Evolutionary conservation across 92 coral and sea anemone genomes (phyloP), one percentile per base, ranked within the genome.

Genomic region (Nematostella vectensis): DNA sequence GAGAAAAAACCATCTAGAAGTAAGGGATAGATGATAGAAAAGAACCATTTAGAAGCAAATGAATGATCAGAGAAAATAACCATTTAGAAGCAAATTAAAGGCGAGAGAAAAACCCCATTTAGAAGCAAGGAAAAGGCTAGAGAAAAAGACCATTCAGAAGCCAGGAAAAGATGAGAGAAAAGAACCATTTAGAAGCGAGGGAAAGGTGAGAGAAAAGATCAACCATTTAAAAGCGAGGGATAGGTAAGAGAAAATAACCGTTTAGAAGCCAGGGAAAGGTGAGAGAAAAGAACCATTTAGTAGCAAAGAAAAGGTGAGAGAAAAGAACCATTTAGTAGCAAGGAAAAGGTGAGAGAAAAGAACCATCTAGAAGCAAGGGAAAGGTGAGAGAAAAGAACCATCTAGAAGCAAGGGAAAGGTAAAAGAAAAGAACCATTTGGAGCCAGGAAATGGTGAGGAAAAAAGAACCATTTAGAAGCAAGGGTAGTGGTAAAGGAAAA

Each of bases 221-320:
- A n/a, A 33, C 40, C 8, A 15, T 6, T 33, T 33, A 6, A 15
- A 33, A 6, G 8, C 40, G 40, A 6, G 40, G 15, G 6, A 33
- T 15, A 15, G 40, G 40, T 33, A n/a, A n/a, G 50, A 44, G 16
- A 18, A 61, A 3, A 55, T 85, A n/a, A 21, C 50, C 28, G 68
- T 77, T 25, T 50, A 50, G 16, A 80, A 88, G 15, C 71, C 61
- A 38, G 95, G 83, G 12, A 59, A 63, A 60, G 83, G 95, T 85
- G 49, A 29, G 83, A 6, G 40, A 33, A 33, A 33, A 33, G 40
- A 6, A 33, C 40, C 8, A 15, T 6, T 33, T 33, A 6, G 40
- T 6, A 6, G 8, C 40, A 15, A 6, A 15, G 15, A 6, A 33
- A 6, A 15, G 40, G 40, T 33, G n/a, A n/a, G n/a, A n/a, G n/a